Evolutionary conservation across 2,888 invertebrate genomes (phyloP).

Genomic region (Hirtodrosophila histrioides): DNA sequence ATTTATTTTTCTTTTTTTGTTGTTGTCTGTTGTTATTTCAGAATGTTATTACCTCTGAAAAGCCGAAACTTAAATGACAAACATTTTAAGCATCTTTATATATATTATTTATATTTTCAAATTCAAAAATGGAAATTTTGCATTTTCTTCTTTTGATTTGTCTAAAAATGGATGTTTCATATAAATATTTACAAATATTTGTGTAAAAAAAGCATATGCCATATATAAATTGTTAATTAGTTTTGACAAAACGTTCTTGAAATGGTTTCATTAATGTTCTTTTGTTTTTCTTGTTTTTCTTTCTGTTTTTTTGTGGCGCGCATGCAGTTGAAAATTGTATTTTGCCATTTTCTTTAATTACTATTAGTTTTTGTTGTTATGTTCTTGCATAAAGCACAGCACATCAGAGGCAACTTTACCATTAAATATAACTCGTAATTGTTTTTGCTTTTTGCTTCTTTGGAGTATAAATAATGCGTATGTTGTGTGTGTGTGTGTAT

Average conservation of each 20-base stretch:
- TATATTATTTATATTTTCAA: conserved; percentile 27
- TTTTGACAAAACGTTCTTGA: conserved; percentile 30
- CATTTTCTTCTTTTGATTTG: conserved; percentile 23
- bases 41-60: conserved; percentile 36
- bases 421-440: conserved; percentile 65
- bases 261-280: conserved; percentile 7
- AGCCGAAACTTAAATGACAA: conserved; percentile 53
- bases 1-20: conserved; percentile 13
- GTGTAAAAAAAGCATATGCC: conserved; percentile 64
- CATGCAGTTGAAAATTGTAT: conserved; percentile 46
- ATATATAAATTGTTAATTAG: conserved; percentile 51
- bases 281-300: too few relatives aligned
- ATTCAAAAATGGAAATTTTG: conserved; percentile 39
- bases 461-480: conserved; percentile 79
- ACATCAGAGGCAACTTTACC: conserved; percentile 70
- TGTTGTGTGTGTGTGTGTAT: conserved; percentile 46
- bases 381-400: conserved; percentile 63
- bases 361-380: conserved; percentile 50
- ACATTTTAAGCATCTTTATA: conserved; percentile 34
- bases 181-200: conserved; percentile 75
- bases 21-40: conserved; percentile 26
- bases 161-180: conserved; percentile 42
- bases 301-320: conserved; percentile 46
- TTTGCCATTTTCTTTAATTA: conserved; percentile 34
- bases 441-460: conserved; percentile 68